phyloP scores from a whole-genome alignment of 2,113 vertebrate species.

The Azemiops feae region DNA sequence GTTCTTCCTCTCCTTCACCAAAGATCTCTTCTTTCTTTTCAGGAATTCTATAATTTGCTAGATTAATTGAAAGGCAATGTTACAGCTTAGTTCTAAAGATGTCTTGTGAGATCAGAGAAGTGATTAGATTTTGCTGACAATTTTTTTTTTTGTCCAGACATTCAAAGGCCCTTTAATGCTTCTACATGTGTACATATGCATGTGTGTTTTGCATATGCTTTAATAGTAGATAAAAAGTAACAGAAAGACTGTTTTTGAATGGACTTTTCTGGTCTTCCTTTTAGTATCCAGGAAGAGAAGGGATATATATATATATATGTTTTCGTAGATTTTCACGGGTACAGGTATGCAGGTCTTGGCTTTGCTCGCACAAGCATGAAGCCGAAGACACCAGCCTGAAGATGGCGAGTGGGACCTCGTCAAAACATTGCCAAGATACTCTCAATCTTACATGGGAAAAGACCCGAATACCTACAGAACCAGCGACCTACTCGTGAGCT shows the following conservation, averaged over 20 bases:
- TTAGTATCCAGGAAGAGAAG: background rate
- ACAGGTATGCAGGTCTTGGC: too few relatives aligned
- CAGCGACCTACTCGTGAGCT: too few relatives aligned
- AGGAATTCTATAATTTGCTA: background rate
- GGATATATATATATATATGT: too few relatives aligned
- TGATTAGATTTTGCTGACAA: background rate
- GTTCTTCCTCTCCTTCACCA: background rate
- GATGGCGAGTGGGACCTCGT: too few relatives aligned
- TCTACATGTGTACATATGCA: background rate
- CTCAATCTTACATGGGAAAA: too few relatives aligned
- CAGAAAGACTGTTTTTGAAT: background rate
- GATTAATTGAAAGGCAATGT: background rate
- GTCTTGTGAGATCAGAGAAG: background rate
- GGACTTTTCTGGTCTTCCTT: background rate
- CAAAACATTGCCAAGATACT: too few relatives aligned
- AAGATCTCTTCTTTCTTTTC: background rate
- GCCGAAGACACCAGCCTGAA: too few relatives aligned
- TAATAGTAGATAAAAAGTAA: background rate
- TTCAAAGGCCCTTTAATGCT: background rate
- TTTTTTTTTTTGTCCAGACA: background rate
- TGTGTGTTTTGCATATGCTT: background rate
- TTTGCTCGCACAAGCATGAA: too few relatives aligned
- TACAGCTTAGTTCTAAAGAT: background rate
- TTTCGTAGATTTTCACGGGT: too few relatives aligned
- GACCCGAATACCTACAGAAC: too few relatives aligned